A percentile compares a stretch with the other conserved stretches of the same genome.
Conservation (phyloP, 2,113 vertebrate species). For the Sorex araneus region DNA sequence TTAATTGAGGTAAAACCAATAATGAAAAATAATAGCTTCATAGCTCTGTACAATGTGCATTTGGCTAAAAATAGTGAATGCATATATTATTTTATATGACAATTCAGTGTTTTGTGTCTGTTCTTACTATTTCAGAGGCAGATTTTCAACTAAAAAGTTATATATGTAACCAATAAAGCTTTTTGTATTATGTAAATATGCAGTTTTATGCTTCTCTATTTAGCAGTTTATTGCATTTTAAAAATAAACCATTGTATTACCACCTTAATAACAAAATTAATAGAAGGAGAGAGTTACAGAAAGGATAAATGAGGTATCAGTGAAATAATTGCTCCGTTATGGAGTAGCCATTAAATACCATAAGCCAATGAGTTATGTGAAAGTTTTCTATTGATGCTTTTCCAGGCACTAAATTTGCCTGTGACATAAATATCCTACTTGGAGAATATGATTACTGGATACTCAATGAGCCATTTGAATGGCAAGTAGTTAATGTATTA, state of each 20-base stretch:
- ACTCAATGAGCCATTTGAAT: conserved; percentile 55
- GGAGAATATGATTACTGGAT: conserved; percentile 8
- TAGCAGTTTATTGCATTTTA: conserved; percentile 35
- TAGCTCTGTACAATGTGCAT: not conserved
- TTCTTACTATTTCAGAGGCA: conserved; percentile 20
- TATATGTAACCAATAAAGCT: not conserved
- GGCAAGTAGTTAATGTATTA: conserved; percentile 35
- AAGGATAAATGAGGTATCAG: not conserved
- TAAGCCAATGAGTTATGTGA: conserved; percentile 7
- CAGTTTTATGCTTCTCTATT: not conserved
- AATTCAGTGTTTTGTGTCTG: conserved; percentile 1
- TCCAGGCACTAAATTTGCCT: conserved; percentile 47
- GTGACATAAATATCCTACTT: conserved; percentile 47
- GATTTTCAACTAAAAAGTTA: conserved; percentile 18
- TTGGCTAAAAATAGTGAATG: not conserved
- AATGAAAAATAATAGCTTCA: not conserved
- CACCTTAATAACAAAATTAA: conserved; percentile 25
- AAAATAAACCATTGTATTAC: not conserved
- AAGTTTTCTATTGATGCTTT: conserved; percentile 25
- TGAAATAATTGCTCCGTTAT: not conserved
- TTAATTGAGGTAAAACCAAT: not conserved
- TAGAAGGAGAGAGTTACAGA: not conserved
- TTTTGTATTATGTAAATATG: not conserved
- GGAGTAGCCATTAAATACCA: conserved; percentile 19
- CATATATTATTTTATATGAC: conserved; percentile 28